Conservation (phyloP, 2,888 invertebrate genomes). For the Zaprionus obscuricornis region DNA sequence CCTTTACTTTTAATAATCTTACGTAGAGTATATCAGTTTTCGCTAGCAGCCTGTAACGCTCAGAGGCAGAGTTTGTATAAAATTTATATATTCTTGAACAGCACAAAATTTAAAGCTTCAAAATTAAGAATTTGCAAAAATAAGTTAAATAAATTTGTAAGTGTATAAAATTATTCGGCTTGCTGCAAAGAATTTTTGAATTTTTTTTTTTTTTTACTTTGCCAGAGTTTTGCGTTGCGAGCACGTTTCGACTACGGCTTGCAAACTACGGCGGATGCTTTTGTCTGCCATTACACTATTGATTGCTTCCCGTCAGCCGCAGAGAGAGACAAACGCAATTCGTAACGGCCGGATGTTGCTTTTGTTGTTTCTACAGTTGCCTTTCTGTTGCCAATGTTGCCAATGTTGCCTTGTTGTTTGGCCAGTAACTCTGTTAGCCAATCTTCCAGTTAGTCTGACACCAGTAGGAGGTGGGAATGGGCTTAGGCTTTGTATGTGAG, state of each 20-base stretch:
- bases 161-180: too few species aligned
- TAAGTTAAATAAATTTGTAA: too few species aligned
- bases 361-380: too few species aligned
- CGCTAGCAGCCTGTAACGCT: too few species aligned
- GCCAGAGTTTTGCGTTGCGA: slow-evolving; percentile 1
- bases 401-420: not conserved
- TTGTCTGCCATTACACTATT: slow-evolving; percentile 78
- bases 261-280: slow-evolving; percentile 58
- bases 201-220: too few species aligned
- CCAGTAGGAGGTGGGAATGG: not conserved
- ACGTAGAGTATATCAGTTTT: too few species aligned
- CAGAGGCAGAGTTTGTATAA: too few species aligned
- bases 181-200: too few species aligned
- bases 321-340: slow-evolving; percentile 62
- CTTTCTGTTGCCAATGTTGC: slow-evolving; percentile 7
- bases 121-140: too few species aligned
- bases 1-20: too few species aligned
- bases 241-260: slow-evolving; percentile 28
- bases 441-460: slow-evolving; percentile 5
- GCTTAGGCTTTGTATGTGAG: slow-evolving; percentile 28
- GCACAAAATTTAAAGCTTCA: too few species aligned
- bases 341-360: slow-evolving; percentile 60
- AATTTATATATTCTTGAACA: too few species aligned
- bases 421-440: slow-evolving; percentile 9
- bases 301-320: slow-evolving; percentile 78